These are phyloP conservation scores for Lamellibrachia satsuma DNA, from an alignment of 2,888 invertebrate genomes.

Conservation along the genomic window DNA sequence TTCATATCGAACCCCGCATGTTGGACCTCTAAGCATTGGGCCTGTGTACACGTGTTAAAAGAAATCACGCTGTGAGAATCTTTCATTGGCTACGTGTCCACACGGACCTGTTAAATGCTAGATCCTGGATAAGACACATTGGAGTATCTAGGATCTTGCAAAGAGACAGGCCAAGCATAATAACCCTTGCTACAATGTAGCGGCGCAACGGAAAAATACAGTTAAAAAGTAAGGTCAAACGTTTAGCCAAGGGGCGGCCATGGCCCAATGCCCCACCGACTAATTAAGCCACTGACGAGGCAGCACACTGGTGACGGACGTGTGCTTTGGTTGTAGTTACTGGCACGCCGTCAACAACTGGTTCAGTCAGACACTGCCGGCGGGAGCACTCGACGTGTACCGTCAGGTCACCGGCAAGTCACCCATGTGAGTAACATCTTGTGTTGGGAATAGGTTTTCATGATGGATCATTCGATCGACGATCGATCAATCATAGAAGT, in stretches of 20 bases:
- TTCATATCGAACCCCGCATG: too few relatives aligned
- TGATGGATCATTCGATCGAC: too few relatives aligned
- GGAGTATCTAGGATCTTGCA: too few relatives aligned
- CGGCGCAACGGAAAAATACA: too few relatives aligned
- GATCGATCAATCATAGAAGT: too few relatives aligned
- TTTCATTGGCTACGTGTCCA: too few relatives aligned
- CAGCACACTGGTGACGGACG: background rate
- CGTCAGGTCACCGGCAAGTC: constrained; percentile 71
- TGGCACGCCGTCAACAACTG: constrained; percentile 78
- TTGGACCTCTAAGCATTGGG: background rate
- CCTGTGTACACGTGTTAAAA: too few relatives aligned
- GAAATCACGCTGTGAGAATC: too few relatives aligned
- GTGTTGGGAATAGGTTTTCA: background rate
- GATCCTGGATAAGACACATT: background rate
- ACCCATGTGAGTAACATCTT: constrained; percentile 68
- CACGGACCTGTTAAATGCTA: too few relatives aligned
- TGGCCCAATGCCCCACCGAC: too few relatives aligned
- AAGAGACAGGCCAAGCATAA: too few relatives aligned
- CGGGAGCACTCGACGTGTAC: constrained; percentile 77
- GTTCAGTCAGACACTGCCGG: constrained; percentile 82
- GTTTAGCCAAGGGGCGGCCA: background rate
- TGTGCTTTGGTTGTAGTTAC: constrained; percentile 51
- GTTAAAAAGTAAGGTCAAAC: background rate
- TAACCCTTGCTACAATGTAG: too few relatives aligned
- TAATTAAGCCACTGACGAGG: background rate